Conservation (phyloP, 2,888 invertebrate species). For the Amblyjoppa fuscipennis region DNA sequence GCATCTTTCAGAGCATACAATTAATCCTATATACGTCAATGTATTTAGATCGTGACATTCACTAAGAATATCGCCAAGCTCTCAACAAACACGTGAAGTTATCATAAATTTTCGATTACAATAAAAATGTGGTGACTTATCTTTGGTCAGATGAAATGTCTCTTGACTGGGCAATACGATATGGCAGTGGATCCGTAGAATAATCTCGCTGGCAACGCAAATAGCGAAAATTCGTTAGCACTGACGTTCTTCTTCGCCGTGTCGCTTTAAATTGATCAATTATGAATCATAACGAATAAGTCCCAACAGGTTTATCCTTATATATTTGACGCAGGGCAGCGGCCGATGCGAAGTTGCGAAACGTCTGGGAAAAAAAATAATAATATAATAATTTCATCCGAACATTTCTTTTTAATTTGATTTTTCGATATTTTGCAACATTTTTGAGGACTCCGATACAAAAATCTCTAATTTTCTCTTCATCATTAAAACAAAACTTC, state of each 20-base stretch:
- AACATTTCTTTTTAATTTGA: neutral
- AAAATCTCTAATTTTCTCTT: neutral
- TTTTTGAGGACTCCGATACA: too few species aligned
- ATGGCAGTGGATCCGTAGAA: neutral
- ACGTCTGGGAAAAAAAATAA: conserved; percentile 63
- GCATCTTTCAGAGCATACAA: neutral
- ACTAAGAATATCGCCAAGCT: neutral
- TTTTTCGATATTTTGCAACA: neutral
- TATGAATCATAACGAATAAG: neutral
- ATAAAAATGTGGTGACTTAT: neutral
- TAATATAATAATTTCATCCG: neutral
- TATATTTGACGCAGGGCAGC: conserved; percentile 42
- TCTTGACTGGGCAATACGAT: neutral
- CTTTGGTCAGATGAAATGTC: neutral
- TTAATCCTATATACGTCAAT: too few species aligned
- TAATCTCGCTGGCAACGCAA: neutral
- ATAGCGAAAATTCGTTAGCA: conserved; percentile 7
- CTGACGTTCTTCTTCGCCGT: neutral
- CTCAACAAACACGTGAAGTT: neutral
- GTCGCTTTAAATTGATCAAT: neutral
- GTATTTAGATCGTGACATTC: neutral
- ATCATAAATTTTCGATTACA: neutral
- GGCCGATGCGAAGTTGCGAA: conserved; percentile 47
- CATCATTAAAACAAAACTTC: neutral
- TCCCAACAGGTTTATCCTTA: conserved; percentile 21